These are phyloP conservation scores for Neogale vison DNA, from an alignment of 2,113 vertebrate species.

Conservation along the genomic window DNA sequence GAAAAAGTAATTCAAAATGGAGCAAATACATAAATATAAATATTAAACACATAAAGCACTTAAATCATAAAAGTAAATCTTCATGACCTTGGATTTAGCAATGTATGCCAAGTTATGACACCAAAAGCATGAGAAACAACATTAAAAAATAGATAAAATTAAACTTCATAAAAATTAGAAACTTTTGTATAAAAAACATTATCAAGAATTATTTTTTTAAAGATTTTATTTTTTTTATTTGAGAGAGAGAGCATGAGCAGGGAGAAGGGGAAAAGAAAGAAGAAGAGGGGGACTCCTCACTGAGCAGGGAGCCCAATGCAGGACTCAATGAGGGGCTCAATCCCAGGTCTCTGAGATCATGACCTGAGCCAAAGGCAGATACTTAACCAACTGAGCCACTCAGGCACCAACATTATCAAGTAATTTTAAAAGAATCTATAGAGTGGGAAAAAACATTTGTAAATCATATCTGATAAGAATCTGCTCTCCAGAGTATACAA, in stretches of 20 bases:
- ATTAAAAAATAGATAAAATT: background rate
- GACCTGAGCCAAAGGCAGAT: background rate
- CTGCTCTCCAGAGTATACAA: background rate
- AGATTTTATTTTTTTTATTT: background rate
- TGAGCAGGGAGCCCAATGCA: background rate
- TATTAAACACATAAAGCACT: background rate
- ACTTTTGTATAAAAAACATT: background rate
- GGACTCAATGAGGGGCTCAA: background rate
- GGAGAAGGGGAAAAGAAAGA: background rate
- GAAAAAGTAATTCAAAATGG: background rate
- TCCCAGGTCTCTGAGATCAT: background rate
- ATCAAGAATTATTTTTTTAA: background rate
- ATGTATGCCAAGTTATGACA: background rate
- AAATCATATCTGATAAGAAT: background rate
- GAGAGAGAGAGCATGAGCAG: background rate
- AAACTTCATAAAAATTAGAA: background rate
- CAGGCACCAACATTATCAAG: background rate
- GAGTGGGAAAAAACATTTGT: background rate
- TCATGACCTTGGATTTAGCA: background rate
- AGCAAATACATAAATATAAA: background rate
- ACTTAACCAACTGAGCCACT: background rate
- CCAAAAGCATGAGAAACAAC: background rate
- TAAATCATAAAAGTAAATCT: background rate
- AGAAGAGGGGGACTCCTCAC: background rate
- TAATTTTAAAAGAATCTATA: background rate